phyloP scores from a whole-genome alignment of 2,113 vertebrate genomes.

The Todiramphus chloris region DNA sequence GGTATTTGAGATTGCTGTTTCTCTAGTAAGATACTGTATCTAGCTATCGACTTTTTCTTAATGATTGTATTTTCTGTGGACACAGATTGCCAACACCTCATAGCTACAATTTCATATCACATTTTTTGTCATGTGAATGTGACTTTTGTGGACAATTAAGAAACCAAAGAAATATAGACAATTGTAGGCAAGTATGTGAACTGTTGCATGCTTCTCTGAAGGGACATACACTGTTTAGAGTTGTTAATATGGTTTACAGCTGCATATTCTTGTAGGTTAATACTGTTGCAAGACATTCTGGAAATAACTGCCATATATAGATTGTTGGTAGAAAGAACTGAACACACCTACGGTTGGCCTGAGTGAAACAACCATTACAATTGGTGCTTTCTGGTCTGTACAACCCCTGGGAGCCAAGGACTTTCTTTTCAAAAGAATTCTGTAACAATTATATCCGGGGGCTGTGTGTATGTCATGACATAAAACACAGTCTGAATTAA shows the following conservation, averaged over 20 bases:
- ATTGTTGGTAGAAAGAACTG: neutral
- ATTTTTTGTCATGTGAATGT: neutral
- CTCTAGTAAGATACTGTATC: neutral
- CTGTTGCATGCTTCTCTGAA: neutral
- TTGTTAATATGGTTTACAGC: neutral
- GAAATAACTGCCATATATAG: slow-evolving; percentile 1
- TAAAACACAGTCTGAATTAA: slow-evolving; percentile 70
- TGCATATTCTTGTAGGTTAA: neutral
- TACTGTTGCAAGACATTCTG: neutral
- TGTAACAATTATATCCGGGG: slow-evolving; percentile 21
- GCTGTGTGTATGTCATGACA: slow-evolving; percentile 64
- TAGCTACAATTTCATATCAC: neutral
- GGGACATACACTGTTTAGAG: neutral
- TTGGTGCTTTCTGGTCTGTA: slow-evolving; percentile 34
- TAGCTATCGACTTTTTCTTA: neutral
- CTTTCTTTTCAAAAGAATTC: slow-evolving; percentile 56
- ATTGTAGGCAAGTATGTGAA: neutral
- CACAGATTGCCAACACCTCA: neutral
- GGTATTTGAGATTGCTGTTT: neutral
- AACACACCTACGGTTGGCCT: neutral
- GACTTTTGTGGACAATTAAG: neutral
- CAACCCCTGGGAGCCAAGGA: slow-evolving; percentile 27
- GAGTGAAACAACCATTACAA: slow-evolving; percentile 29
- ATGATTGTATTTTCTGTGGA: neutral
- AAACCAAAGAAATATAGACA: neutral